Evolutionary conservation across 2,113 vertebrate genomes (phyloP).

Genomic region (Cariama cristata): DNA sequence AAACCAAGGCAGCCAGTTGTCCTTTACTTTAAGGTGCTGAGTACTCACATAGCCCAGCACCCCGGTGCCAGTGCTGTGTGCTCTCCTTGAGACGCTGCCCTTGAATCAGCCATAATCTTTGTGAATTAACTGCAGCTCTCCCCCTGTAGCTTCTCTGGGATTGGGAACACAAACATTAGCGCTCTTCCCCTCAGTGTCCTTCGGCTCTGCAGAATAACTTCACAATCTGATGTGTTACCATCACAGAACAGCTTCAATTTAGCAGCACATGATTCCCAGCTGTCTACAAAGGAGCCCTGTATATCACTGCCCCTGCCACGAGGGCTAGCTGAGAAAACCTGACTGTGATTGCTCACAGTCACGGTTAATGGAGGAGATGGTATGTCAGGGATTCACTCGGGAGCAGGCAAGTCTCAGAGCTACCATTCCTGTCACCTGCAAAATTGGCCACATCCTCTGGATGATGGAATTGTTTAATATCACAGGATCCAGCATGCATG

Average conservation of each 20-base stretch:
- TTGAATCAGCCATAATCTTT: not conserved
- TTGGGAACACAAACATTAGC: not conserved
- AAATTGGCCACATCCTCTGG: not conserved
- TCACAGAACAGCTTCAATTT: not conserved
- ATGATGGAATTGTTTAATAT: slow-evolving; percentile 39
- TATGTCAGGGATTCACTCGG: not conserved
- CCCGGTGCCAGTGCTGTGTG: not conserved
- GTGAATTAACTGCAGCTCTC: not conserved
- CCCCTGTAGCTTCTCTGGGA: not conserved
- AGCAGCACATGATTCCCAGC: not conserved
- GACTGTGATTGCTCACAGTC: not conserved
- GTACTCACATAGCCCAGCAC: not conserved
- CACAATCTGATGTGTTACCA: not conserved
- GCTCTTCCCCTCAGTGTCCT: not conserved
- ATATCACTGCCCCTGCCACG: not conserved
- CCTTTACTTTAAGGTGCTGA: not conserved
- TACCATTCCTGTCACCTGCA: not conserved
- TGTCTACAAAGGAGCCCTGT: not conserved
- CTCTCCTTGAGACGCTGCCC: not conserved
- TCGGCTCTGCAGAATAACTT: not conserved
- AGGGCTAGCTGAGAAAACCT: not conserved
- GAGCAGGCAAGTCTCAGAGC: not conserved
- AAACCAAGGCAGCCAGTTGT: not conserved
- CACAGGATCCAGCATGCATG: not conserved
- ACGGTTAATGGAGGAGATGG: not conserved